Evolutionary conservation across 2,888 invertebrate species (phyloP), one percentile per base, ranked within the genome.

Genomic region (Drepanosiphum platanoidis): DNA sequence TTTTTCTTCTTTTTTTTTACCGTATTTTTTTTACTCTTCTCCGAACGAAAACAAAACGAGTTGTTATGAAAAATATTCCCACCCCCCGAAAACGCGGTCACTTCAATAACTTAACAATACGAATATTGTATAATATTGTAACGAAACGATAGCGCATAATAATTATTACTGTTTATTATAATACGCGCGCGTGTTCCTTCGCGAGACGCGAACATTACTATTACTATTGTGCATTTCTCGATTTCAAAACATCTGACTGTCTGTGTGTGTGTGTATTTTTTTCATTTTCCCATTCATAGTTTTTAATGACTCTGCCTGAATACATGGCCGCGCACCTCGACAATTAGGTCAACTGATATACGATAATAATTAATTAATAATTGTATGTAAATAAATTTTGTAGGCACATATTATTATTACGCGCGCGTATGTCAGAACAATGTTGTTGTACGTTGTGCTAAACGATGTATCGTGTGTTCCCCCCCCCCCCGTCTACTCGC

Each of bases 241-340:
- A 5, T 61, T 61, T 61, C 61, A 61, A 27, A 61, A 61, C 27
- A 1, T 3, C 7, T 9, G 22, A 18, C 22, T 18, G 52, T 13
- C 22, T 5, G 61, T 27, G 61, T 61, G n/a, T 58, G n/a, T 58
- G 58, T 18, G 46, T 4, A 22, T 58, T 27, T 61, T n/a, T 61
- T 18, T 22, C 22, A 18, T 46, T 52, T 52, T 52, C 52, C 52
- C 52, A 52, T 52, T 52, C 52, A 52, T 52, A 52, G 52, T 52
- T 52, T 52, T 61, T 61, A 61, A 61, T 61, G n/a, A 61, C 61
- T 61, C n/a, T n/a, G 61, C 52, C 18, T 61, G 61, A 61, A 27
- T 61, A 27, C 22, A 42, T 42, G n/a, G n/a, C n/a, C n/a, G n/a
- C n/a, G n/a, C n/a, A 61, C 27, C 61, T 61, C 18, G 9, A 61